A percentile compares a stretch with the other conserved stretches of the same genome.
phyloP scores from a whole-genome alignment of 2,113 vertebrate genomes.

The Myotis lucifugus region DNA sequence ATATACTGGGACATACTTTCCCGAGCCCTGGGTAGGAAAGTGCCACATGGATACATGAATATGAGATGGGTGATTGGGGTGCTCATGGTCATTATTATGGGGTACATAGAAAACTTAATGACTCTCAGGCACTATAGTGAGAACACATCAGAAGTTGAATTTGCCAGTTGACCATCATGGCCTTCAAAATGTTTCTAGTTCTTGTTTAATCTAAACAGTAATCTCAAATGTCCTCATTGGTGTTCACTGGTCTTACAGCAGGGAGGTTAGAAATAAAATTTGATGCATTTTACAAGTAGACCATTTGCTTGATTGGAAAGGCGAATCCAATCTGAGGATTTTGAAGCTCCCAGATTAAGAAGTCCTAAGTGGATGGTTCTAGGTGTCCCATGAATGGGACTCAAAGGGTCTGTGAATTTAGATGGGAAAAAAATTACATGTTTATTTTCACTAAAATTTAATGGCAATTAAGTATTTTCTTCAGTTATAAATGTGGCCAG shows the following conservation, averaged over 20 bases:
- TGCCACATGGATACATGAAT: background rate
- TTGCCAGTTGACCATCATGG: background rate
- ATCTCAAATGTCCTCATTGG: background rate
- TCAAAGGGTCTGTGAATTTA: background rate
- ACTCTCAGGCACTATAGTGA: background rate
- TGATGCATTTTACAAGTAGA: background rate
- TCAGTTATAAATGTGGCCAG: background rate
- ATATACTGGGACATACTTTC: background rate
- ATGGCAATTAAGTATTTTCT: slow-evolving; percentile 49
- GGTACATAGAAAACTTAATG: background rate
- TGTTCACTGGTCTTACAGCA: background rate
- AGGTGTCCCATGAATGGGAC: background rate
- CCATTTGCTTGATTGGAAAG: background rate
- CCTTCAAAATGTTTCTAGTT: background rate
- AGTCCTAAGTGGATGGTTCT: background rate
- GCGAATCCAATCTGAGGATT: background rate
- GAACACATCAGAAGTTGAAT: background rate
- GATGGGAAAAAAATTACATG: background rate
- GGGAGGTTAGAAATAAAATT: background rate
- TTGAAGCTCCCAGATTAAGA: background rate
- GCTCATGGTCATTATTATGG: background rate
- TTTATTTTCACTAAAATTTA: slow-evolving; percentile 35
- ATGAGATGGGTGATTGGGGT: fast-evolving
- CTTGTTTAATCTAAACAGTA: slow-evolving; percentile 7
- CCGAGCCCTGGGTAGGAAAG: background rate